Conservation (phyloP, 2,888 invertebrate genomes). For the Cerastis rubricosa region DNA sequence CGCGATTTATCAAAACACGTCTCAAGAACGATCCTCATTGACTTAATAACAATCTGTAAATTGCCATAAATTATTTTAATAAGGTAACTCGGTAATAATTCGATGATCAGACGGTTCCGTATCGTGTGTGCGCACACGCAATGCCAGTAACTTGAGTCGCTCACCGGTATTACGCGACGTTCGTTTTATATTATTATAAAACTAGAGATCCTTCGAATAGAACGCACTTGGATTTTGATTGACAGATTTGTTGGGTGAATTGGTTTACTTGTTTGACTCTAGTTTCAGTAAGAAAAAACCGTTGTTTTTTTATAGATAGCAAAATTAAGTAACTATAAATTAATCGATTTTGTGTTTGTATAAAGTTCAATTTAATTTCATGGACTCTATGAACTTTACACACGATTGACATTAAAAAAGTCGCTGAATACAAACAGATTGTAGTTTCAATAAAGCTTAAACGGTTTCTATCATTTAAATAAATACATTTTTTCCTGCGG, state of each 20-base stretch:
- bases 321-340: no score
- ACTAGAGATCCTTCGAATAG: slow-evolving; percentile 53
- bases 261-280: background rate
- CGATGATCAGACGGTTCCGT: slow-evolving; percentile 74
- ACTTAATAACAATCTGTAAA: slow-evolving; percentile 73
- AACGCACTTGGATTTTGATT: slow-evolving; percentile 26
- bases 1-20: slow-evolving; percentile 59
- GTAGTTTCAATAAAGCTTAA: slow-evolving; percentile 17
- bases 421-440: background rate
- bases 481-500: slow-evolving; percentile 8
- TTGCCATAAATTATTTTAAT: slow-evolving; percentile 80
- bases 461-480: slow-evolving; percentile 28
- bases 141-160: slow-evolving; percentile 77
- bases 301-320: background rate
- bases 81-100: slow-evolving; percentile 75
- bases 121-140: slow-evolving; percentile 74
- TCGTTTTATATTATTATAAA: slow-evolving; percentile 73
- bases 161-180: slow-evolving; percentile 84
- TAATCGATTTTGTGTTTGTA: background rate
- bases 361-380: background rate
- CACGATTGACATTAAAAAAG: background rate
- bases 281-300: background rate
- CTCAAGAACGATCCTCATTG: slow-evolving; percentile 51
- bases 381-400: no score
- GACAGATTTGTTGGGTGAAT: slow-evolving; percentile 15